Evolutionary conservation across 1,140 invertebrate genomes (phyloP), one percentile per base, ranked within the genome.

Genomic region (Hylyphantes graminicola): DNA sequence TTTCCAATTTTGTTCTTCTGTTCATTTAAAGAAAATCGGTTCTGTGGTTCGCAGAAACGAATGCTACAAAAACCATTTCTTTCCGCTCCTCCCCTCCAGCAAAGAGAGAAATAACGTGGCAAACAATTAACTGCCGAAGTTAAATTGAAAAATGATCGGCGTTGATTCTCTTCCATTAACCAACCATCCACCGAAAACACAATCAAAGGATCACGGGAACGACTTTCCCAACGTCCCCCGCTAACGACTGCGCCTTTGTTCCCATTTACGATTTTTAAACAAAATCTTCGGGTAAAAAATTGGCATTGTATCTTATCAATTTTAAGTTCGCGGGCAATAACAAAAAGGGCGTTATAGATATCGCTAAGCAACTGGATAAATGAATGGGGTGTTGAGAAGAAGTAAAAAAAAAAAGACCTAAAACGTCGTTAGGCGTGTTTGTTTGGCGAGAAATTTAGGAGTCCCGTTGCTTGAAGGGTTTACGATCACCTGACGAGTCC

Each of bases 381-480:
- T 51, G 17, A 51, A 63, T 12, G 19, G 11, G 19, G 53, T 51
- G 53, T 19, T n/a, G n/a, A n/a, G 15, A 21, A 73, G 50, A n/a
- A 70, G 50, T 35, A 61, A 53, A 21, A 15, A n/a, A n/a, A n/a
- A n/a, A 35, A 57, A 67, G 67, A 73, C 54, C 51, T 12, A 35
- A 8, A 50, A 7, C 54, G 55, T 75, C 80, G 70, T 75, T 83
- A 83, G 35, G 72, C 54, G 19, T 17, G 63, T 83, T 83, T 74
- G 80, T 65, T 65, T 75, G 79, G 53, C 50, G 64, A 75, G 57
- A 74, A 74, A 74, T 83, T 83, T 74, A 74, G 80, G 72, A 61
- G 80, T 50, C 35, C 35, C 72, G 67, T 73, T 10, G 80, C 80
- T 12, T 75, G 80, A 83, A 81, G 79, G 79, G 17, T 81, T 81